Evolutionary conservation across 2,888 invertebrate species (phyloP).

Genomic region (Digitonthophagus gazella): DNA sequence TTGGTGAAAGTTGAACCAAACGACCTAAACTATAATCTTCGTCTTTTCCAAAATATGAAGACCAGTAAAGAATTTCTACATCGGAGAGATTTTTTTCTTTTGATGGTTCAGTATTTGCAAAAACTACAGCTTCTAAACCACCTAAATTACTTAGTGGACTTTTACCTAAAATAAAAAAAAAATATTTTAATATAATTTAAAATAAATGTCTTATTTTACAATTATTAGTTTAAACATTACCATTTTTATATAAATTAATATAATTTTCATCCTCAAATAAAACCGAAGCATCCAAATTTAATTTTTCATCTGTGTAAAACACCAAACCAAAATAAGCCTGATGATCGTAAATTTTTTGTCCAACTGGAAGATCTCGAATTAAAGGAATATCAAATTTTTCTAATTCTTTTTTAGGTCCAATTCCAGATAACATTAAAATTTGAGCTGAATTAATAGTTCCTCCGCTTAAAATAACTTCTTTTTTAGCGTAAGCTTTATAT

Average conservation of each 20-base stretch:
- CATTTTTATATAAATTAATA: not conserved
- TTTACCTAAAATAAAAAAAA: too few species aligned
- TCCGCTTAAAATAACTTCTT: too few species aligned
- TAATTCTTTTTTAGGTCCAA: too few species aligned
- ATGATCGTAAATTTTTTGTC: slow-evolving; percentile 70
- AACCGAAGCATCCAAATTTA: not conserved
- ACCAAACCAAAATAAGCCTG: too few species aligned
- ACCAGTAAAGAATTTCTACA: slow-evolving; percentile 67
- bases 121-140: slow-evolving; percentile 53
- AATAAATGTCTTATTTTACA: too few species aligned
- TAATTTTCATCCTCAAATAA: not conserved
- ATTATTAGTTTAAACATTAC: too few species aligned
- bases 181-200: too few species aligned
- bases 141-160: slow-evolving; percentile 57
- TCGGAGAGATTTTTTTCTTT: too few species aligned
- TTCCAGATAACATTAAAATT: too few species aligned
- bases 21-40: slow-evolving; percentile 36
- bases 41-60: slow-evolving; percentile 48
- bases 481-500: too few species aligned
- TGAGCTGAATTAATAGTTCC: too few species aligned
- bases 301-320: too few species aligned
- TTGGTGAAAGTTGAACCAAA: slow-evolving; percentile 57
- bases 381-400: slow-evolving; percentile 60
- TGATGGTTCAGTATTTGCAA: not conserved
- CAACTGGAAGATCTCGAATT: slow-evolving; percentile 68